Base-by-base conservation (phyloP, 1,140 invertebrate genomes). In the Drosophila gunungcola region DNA sequence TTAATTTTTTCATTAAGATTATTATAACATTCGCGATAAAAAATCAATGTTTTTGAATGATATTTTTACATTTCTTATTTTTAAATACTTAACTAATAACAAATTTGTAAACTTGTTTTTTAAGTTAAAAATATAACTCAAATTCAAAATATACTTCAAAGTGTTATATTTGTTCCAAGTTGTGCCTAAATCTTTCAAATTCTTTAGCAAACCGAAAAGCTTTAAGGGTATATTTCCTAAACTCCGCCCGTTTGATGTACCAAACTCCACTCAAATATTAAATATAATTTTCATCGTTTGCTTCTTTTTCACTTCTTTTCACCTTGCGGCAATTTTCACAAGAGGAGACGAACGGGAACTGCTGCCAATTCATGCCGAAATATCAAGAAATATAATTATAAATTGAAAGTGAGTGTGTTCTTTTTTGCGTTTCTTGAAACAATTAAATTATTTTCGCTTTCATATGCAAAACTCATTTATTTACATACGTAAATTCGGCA, bases 381-480 rank as follows among this genome's bases (percentile, higher is more conserved):
- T 36, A 29, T 43, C 38, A 51, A 58, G 21, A 51, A 45, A 63
- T 48, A 53, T 48, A 63, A 76, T 67, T 74, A 64, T 68, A 68
- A 83, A 74, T 65, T 64, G 48, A 73, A 69, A 57, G 57, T 29
- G 58, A 48, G 57, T 61, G 39, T 81, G 52, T 78, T 51, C 32
- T 57, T 56, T 49, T 29, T 34, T 58, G 52, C 38, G 43, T 34
- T 72, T 72, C 46, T 72, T 69, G 76, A 84, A 84, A 84, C 70
- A 83, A 83, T 83, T 83, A 79, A 83, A 80, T 83, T 84, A 83
- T 79, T 27, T 73, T 49, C 45, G 67, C 67, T 65, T 63, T 73
- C 61, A 60, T 78, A 78, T 73, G 75, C 53, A 45, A 43, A 78
- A 65, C 38, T 12, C 70, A 83, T 62, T 83, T 82, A 69, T 70